phyloP scores from a whole-genome alignment of 2,888 invertebrate genomes.

The Phoenoteleia sp. region DNA sequence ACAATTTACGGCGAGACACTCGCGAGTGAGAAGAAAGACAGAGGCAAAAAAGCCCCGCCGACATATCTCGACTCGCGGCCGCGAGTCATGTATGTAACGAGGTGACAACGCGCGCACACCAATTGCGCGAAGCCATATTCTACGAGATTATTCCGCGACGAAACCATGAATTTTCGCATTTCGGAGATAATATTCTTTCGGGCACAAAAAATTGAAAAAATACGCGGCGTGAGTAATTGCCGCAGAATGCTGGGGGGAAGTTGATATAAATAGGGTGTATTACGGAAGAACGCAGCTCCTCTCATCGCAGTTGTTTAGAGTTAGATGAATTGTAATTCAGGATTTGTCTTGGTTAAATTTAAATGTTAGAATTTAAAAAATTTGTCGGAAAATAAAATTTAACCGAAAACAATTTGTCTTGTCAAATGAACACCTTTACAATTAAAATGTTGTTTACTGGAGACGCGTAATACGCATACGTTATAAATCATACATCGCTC shows the following conservation, averaged over 20 bases:
- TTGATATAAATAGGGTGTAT: constrained; percentile 52
- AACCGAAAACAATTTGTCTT: too few species aligned
- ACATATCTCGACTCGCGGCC: constrained; percentile 17
- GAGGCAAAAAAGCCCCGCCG: neutral
- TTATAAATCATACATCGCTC: too few species aligned
- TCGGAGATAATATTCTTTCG: constrained; percentile 57
- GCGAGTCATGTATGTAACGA: constrained; percentile 59
- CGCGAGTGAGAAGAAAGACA: constrained; percentile 34
- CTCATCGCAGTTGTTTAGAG: constrained; percentile 16
- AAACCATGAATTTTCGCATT: constrained; percentile 49
- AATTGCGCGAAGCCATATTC: constrained; percentile 47
- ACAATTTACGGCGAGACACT: constrained; percentile 51
- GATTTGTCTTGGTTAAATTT: neutral
- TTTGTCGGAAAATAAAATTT: too few species aligned
- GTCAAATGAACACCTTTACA: too few species aligned
- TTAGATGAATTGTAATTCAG: constrained; percentile 29
- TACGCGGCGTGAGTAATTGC: constrained; percentile 48
- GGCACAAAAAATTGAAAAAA: constrained; percentile 52
- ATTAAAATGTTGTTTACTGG: too few species aligned
- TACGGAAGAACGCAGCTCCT: neutral
- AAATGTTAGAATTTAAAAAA: too few species aligned
- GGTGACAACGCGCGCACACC: constrained; percentile 63
- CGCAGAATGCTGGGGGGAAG: constrained; percentile 4
- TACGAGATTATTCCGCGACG: constrained; percentile 53
- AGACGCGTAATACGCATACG: too few species aligned